Evolutionary conservation across 2,113 vertebrate genomes (phyloP).

Genomic region (Semicossyphus pulcher): DNA sequence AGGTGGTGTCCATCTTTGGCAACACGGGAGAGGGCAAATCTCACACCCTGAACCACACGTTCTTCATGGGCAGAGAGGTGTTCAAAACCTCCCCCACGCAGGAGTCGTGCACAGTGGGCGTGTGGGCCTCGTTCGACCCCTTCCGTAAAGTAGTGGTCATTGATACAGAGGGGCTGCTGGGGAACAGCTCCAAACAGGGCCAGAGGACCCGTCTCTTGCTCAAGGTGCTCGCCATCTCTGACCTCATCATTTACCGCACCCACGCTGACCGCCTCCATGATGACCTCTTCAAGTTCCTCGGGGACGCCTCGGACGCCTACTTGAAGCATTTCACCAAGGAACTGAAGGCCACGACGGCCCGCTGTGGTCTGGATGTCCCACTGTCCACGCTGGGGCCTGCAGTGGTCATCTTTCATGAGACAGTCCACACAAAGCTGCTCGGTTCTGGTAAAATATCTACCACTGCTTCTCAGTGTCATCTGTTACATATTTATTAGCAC

Average conservation of each 20-base stretch:
- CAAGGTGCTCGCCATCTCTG: conserved; percentile 97
- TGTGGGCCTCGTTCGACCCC: conserved; percentile 97
- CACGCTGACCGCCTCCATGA: conserved; percentile 97
- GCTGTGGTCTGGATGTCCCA: conserved; percentile 97
- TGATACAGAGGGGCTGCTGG: conserved; percentile 96
- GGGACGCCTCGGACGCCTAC: conserved; percentile 97
- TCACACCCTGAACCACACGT: conserved; percentile 98
- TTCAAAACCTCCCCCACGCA: conserved; percentile 98
- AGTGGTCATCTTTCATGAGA: conserved; percentile 99
- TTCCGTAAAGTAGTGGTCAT: conserved; percentile 93
- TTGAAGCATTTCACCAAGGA: conserved; percentile 99
- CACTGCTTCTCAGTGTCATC: not conserved
- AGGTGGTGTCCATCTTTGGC: conserved; percentile 99
- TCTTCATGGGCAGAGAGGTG: conserved; percentile 96
- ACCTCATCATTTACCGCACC: conserved; percentile 98
- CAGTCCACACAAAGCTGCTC: conserved; percentile 95
- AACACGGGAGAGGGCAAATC: conserved; percentile 99
- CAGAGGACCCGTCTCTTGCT: conserved; percentile 96
- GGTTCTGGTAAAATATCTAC: conserved; percentile 84
- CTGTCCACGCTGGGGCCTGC: conserved; percentile 96
- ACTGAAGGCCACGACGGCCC: conserved; percentile 95
- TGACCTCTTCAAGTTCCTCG: conserved; percentile 99
- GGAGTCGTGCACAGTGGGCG: conserved; percentile 97
- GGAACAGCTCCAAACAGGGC: conserved; percentile 94
- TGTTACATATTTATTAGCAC: not conserved